phyloP scores from a whole-genome alignment of 2,888 invertebrate species.

The Meta bourneti region DNA sequence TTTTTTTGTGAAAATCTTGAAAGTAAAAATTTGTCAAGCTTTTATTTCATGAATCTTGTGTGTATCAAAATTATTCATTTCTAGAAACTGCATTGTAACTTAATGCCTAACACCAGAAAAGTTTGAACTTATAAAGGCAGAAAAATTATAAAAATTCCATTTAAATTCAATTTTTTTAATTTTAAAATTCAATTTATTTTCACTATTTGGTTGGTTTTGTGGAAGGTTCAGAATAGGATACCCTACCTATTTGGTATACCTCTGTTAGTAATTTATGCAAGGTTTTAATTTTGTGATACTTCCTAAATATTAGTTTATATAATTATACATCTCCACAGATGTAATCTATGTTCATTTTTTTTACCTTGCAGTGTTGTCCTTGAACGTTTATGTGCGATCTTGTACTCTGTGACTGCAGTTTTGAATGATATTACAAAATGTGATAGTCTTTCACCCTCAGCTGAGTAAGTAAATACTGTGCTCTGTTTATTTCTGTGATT shows the following conservation, averaged over 20 bases:
- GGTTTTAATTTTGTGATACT: neutral
- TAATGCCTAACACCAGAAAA: too few species aligned
- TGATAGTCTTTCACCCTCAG: slow-evolving; percentile 85
- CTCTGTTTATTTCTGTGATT: neutral
- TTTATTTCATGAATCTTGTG: too few species aligned
- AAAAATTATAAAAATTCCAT: too few species aligned
- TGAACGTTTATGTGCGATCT: slow-evolving; percentile 87
- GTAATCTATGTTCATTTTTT: slow-evolving; percentile 15
- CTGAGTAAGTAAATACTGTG: slow-evolving; percentile 82
- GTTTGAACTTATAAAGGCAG: too few species aligned
- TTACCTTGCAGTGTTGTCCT: slow-evolving; percentile 85
- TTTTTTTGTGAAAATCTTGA: too few species aligned
- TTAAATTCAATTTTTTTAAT: neutral
- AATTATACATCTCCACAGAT: neutral
- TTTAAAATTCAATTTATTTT: neutral
- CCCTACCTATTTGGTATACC: slow-evolving; percentile 80
- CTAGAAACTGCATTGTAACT: too few species aligned
- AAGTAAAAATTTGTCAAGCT: too few species aligned
- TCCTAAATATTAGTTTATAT: too few species aligned
- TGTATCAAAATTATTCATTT: too few species aligned
- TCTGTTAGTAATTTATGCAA: neutral
- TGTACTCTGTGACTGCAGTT: slow-evolving; percentile 88
- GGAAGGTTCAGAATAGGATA: too few species aligned
- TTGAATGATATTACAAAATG: slow-evolving; percentile 88
- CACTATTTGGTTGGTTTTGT: too few species aligned